Percentiles rank a stretch among this genome's conserved stretches.
Conservation (phyloP, 2,888 invertebrate genomes). For the Scaptomyza polygonia region DNA sequence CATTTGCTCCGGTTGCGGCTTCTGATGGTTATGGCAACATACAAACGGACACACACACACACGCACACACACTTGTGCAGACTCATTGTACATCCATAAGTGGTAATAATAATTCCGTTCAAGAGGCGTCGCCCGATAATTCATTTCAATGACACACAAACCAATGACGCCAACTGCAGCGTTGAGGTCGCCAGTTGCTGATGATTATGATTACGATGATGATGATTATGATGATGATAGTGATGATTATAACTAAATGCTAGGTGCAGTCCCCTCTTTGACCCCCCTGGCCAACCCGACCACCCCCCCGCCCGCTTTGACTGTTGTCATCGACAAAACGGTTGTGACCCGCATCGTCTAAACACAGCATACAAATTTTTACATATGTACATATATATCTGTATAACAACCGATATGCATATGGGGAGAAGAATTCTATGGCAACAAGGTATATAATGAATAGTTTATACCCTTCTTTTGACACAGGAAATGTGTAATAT, state of each 20-base stretch:
- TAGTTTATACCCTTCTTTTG: conserved; percentile 25
- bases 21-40: conserved; percentile 51
- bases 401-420: conserved; percentile 36
- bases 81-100: conserved; percentile 59
- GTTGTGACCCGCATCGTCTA: conserved; percentile 65
- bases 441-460: not conserved
- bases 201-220: conserved; percentile 30
- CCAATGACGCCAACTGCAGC: conserved; percentile 59
- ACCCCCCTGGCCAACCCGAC: not conserved
- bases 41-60: conserved; percentile 11
- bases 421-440: not conserved
- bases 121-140: conserved; percentile 82
- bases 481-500: too few relatives aligned
- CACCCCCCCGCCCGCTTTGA: conserved; percentile 4
- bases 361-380: conserved; percentile 25
- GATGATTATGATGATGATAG: conserved; percentile 31
- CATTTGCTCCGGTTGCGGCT: conserved; percentile 47
- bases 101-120: conserved; percentile 82
- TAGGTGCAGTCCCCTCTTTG: conserved; percentile 52
- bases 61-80: conserved; percentile 3
- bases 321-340: conserved; percentile 58
- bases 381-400: conserved; percentile 3
- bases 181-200: conserved; percentile 42
- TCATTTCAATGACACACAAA: conserved; percentile 82
- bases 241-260: conserved; percentile 38